A percentile compares a stretch with the other conserved stretches of the same genome.
Evolutionary conservation across 2,888 invertebrate species (phyloP).

Genomic region (Cepaea hortensis): DNA sequence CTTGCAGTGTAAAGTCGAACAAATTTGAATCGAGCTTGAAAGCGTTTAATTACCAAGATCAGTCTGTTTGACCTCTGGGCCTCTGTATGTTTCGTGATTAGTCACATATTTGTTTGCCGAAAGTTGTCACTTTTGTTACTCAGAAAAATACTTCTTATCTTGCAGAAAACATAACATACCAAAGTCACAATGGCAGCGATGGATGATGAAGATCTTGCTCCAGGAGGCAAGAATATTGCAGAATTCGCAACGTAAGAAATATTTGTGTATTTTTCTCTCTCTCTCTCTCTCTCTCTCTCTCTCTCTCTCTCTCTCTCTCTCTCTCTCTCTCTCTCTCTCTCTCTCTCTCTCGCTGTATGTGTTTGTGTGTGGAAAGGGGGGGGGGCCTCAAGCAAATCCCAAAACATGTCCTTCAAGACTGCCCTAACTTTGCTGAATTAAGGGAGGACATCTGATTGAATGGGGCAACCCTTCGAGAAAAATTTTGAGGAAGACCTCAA

Average conservation of each 20-base stretch:
- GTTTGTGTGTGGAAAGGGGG: background rate
- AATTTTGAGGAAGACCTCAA: no score
- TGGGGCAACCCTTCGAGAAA: no score
- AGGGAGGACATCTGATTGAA: background rate
- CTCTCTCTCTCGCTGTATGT: background rate
- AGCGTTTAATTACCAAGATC: background rate
- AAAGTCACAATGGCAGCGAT: slow-evolving; percentile 11
- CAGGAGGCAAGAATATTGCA: slow-evolving; percentile 45
- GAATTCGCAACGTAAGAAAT: slow-evolving; percentile 37
- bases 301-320: background rate
- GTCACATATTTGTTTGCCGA: background rate
- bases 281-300: background rate
- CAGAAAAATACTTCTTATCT: background rate
- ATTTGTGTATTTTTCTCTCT: background rate
- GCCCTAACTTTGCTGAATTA: no score
- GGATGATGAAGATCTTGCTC: slow-evolving; percentile 48
- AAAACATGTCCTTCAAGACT: no score
- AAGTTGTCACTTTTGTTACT: background rate
- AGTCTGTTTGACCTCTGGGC: background rate
- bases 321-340: background rate
- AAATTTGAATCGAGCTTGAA: background rate
- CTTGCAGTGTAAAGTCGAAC: no score
- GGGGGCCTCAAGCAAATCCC: no score
- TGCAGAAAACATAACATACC: background rate
- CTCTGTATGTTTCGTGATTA: background rate